Base-by-base conservation (phyloP, 2,888 invertebrate species). In the Andricus curvator region DNA sequence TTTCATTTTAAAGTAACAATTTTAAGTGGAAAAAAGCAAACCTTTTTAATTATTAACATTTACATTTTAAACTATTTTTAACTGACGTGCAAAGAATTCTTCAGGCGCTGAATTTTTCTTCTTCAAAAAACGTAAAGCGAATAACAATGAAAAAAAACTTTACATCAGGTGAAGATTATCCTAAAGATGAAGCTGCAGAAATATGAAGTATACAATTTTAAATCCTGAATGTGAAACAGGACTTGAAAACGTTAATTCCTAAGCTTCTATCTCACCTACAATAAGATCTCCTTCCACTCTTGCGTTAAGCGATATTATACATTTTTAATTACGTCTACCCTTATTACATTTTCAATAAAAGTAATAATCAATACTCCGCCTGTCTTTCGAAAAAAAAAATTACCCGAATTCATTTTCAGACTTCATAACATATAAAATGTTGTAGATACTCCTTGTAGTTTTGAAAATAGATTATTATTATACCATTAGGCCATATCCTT, bases 181-280 rank as follows among this genome's bases (percentile, higher is more conserved):
- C 67, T 41, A n/a, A 15, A 67, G 13, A 44, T 22, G 44, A 44
- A 67, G 15, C 22, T 15, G 22, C 15, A 44, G 25, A 17, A 67
- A 67, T 41, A 67, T 41, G 41, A 67, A 67, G n/a, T 2, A 41
- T 67, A 41, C 37, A 51, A 6, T 20, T 51, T 67, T 41, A 67
- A 44, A 67, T 44, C 15, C 15, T 44, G 44, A 67, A 44, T 22
- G 67, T 67, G 22, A 44, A 4, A n/a, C 15, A 67, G 22, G 13
- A n/a, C 37, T 41, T n/a, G 37, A 44, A 67, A 67, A 41, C 41
- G 37, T 37, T 6, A 37, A 6, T 41, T 67, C 15, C 22, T 67
- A 67, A 67, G 44, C 67, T 67, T 67, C 15, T 67, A 41, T 8
- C 37, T 41, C n/a, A 44, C 15, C 41, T 25, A 44, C 44, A 68